phyloP scores from a whole-genome alignment of 2,797 vertebrate species.

The Acanthurus tractus region DNA sequence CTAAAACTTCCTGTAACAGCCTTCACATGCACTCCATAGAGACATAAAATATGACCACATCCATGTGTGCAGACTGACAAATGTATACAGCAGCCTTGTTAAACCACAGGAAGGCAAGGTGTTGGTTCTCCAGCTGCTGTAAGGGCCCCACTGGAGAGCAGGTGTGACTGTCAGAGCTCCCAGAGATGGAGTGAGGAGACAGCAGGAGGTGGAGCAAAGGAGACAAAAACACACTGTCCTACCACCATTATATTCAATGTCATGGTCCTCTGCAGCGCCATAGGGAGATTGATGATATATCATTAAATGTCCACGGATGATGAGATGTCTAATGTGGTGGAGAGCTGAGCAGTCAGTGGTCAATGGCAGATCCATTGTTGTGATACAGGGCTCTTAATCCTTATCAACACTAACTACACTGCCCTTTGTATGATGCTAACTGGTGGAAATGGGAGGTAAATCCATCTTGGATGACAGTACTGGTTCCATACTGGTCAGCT shows the following conservation, averaged over 20 bases:
- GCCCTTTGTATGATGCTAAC: slow-evolving; percentile 60
- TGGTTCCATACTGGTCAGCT: slow-evolving; percentile 72
- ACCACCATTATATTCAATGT: slow-evolving; percentile 58
- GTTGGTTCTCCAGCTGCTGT: slow-evolving; percentile 69
- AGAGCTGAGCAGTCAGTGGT: slow-evolving; percentile 55
- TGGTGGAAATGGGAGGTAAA: slow-evolving; percentile 62
- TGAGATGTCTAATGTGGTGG: slow-evolving; percentile 58
- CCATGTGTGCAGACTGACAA: slow-evolving; percentile 52
- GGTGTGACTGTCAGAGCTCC: slow-evolving; percentile 72
- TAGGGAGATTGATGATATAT: slow-evolving; percentile 64
- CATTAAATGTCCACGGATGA: slow-evolving; percentile 67
- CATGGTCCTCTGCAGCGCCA: slow-evolving; percentile 36
- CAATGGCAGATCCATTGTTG: slow-evolving; percentile 55
- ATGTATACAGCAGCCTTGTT: slow-evolving; percentile 69
- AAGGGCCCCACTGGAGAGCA: slow-evolving; percentile 63
- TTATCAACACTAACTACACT: slow-evolving; percentile 66
- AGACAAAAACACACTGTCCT: slow-evolving; percentile 44
- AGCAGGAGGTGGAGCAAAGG: slow-evolving; percentile 45
- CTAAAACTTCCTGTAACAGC: slow-evolving; percentile 18
- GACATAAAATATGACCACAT: slow-evolving; percentile 50
- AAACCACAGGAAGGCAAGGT: slow-evolving; percentile 69
- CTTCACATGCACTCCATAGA: slow-evolving; percentile 34
- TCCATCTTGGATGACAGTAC: slow-evolving; percentile 70
- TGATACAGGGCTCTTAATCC: slow-evolving; percentile 61
- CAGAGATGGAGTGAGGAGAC: slow-evolving; percentile 48